Conservation (phyloP, 64 coral and sea anemone genomes). For the Astreopora myriophthalma region DNA sequence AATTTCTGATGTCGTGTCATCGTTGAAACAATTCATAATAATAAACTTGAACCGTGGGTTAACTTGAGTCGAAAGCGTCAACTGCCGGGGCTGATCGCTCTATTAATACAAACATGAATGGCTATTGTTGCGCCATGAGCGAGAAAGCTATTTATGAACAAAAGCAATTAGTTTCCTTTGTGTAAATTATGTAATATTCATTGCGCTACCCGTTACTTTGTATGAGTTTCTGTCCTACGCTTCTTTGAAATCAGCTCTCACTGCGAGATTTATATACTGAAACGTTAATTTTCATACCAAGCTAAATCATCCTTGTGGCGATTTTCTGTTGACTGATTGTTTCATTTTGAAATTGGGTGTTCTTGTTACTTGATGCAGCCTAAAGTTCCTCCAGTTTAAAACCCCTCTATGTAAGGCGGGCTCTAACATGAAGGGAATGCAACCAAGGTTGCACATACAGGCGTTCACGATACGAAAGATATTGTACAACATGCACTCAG, state of each 20-base stretch:
- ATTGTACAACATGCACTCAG: neutral
- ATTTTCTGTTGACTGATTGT: neutral
- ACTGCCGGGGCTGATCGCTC: neutral
- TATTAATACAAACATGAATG: conserved; percentile 29
- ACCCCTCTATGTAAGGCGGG: neutral
- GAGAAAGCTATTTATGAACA: neutral
- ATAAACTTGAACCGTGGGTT: conserved; percentile 13
- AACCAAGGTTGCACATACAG: neutral
- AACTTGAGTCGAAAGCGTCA: neutral
- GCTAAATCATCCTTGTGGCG: neutral
- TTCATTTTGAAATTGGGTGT: neutral
- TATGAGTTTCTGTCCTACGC: neutral
- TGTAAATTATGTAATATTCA: conserved; percentile 41
- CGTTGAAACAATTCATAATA: conserved; percentile 31
- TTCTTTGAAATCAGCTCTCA: conserved; percentile 25
- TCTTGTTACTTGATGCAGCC: neutral
- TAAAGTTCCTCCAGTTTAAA: too few species aligned
- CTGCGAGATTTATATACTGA: neutral
- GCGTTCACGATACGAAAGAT: neutral
- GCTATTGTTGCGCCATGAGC: conserved; percentile 24
- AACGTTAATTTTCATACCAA: neutral
- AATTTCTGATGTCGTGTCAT: conserved; percentile 13
- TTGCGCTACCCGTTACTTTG: neutral
- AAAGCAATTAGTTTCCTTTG: conserved; percentile 26
- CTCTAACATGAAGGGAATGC: neutral